phyloP scores from a whole-genome alignment of 2,113 vertebrate species.

The Osmerus mordax region DNA sequence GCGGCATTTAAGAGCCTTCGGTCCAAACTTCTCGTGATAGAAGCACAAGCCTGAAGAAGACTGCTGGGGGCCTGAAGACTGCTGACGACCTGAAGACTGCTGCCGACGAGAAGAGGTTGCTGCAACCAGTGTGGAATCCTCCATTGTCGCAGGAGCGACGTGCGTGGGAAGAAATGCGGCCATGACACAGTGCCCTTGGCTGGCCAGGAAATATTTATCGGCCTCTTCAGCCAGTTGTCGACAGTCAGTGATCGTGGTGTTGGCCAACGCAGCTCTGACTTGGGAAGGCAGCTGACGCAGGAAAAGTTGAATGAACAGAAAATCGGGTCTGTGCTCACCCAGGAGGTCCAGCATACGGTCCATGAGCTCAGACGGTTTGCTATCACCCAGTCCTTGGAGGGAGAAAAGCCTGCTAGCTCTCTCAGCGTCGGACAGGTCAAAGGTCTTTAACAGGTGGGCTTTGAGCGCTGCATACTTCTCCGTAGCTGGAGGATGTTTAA shows the following conservation, averaged over 20 bases:
- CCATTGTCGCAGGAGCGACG: too few species aligned
- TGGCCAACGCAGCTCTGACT: neutral
- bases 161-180: too few species aligned
- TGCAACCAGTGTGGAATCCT: too few species aligned
- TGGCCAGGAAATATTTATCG: too few species aligned
- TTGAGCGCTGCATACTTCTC: slow-evolving; percentile 17
- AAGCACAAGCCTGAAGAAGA: too few species aligned
- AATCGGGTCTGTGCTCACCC: neutral
- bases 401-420: slow-evolving; percentile 14
- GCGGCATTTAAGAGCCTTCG: too few species aligned
- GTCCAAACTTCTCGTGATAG: too few species aligned
- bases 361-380: slow-evolving; percentile 17
- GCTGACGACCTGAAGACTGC: too few species aligned
- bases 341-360: slow-evolving; percentile 10
- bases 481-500: neutral
- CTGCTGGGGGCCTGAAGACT: too few species aligned
- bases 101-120: too few species aligned
- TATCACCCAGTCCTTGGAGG: slow-evolving; percentile 11
- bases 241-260: too few species aligned
- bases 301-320: slow-evolving; percentile 5
- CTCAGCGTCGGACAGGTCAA: slow-evolving; percentile 20
- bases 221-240: slow-evolving; percentile 6
- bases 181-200: too few species aligned
- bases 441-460: slow-evolving; percentile 15
- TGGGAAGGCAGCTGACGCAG: neutral